These are phyloP conservation scores for Zaprionus bogoriensis DNA, from an alignment of 2,888 invertebrate species.

Conservation along the genomic window DNA sequence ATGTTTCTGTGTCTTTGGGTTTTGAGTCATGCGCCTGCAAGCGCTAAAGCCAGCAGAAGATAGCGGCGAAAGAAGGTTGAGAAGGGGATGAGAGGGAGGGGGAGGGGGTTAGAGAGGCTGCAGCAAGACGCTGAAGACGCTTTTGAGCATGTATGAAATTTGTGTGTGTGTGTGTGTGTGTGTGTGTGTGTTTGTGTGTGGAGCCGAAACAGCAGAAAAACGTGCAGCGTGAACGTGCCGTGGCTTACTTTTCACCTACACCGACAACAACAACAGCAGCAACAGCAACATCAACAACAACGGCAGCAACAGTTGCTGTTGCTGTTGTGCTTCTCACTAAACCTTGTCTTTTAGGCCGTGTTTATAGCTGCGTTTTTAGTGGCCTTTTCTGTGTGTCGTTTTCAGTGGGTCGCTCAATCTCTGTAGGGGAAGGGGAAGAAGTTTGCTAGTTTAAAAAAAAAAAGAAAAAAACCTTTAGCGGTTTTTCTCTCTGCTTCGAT, in stretches of 20 bases:
- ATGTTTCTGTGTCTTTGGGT: constrained; percentile 48
- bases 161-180: too few species aligned
- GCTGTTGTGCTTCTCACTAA: constrained; percentile 12
- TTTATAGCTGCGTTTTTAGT: constrained; percentile 9
- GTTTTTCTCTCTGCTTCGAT: too few species aligned
- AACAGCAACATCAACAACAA: neutral
- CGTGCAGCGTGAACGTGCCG: constrained; percentile 55
- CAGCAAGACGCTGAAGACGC: constrained; percentile 11
- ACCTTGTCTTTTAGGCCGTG: constrained; percentile 40
- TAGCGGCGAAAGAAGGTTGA: neutral
- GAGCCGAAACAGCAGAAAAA: constrained; percentile 19
- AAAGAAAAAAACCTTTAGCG: too few species aligned
- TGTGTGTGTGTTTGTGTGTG: too few species aligned
- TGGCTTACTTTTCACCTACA: constrained; percentile 52
- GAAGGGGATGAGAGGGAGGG: neutral
- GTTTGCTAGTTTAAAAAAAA: neutral
- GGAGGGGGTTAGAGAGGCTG: too few species aligned
- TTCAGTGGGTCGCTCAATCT: constrained; percentile 35
- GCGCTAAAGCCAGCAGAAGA: constrained; percentile 25
- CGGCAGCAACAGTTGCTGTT: constrained; percentile 8
- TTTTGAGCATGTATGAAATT: constrained; percentile 10
- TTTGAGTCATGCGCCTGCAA: constrained; percentile 43
- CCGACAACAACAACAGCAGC: constrained; percentile 8
- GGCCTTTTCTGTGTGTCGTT: neutral
- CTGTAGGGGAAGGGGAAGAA: too few species aligned